Conservation (phyloP, 2,113 vertebrate species). For the Thunnus maccoyii region DNA sequence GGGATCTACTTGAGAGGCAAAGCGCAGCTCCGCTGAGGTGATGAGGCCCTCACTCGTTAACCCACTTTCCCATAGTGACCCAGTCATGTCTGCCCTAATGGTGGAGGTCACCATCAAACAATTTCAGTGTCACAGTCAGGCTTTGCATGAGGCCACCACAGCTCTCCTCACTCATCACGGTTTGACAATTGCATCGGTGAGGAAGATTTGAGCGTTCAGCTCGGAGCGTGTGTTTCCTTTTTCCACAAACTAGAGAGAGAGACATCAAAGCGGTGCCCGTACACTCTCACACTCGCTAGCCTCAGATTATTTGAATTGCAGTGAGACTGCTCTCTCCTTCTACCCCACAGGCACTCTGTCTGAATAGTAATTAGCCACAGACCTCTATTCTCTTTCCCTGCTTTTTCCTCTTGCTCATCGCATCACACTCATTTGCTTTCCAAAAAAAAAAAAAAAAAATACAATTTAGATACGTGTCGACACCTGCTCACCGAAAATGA, state of each 20-base stretch:
- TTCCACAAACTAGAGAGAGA: slow-evolving; percentile 9
- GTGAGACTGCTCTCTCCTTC: slow-evolving; percentile 44
- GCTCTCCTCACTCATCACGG: background rate
- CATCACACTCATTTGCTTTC: slow-evolving; percentile 31
- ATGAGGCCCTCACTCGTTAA: slow-evolving; percentile 27
- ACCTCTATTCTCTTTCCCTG: slow-evolving; percentile 52
- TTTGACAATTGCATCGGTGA: background rate
- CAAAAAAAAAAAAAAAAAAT: slow-evolving; percentile 13
- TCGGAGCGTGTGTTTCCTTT: background rate
- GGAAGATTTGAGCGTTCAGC: background rate
- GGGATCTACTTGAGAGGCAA: slow-evolving; percentile 40
- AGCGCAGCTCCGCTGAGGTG: slow-evolving; percentile 33
- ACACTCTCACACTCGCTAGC: slow-evolving; percentile 37
- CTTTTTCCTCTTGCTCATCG: slow-evolving; percentile 28
- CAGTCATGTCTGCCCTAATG: slow-evolving; percentile 29
- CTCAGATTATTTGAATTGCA: slow-evolving; percentile 66
- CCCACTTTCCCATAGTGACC: slow-evolving; percentile 52
- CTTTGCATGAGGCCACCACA: slow-evolving; percentile 4
- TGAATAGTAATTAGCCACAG: slow-evolving; percentile 75
- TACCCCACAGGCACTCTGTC: slow-evolving; percentile 62
- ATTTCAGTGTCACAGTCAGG: background rate
- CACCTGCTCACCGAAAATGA: slow-evolving; percentile 43
- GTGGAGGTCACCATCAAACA: slow-evolving; percentile 36
- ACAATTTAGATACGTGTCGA: slow-evolving; percentile 18
- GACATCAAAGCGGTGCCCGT: slow-evolving; percentile 51